phyloP scores from a whole-genome alignment of 1,140 invertebrate species.

The Ceratina calcarata region DNA sequence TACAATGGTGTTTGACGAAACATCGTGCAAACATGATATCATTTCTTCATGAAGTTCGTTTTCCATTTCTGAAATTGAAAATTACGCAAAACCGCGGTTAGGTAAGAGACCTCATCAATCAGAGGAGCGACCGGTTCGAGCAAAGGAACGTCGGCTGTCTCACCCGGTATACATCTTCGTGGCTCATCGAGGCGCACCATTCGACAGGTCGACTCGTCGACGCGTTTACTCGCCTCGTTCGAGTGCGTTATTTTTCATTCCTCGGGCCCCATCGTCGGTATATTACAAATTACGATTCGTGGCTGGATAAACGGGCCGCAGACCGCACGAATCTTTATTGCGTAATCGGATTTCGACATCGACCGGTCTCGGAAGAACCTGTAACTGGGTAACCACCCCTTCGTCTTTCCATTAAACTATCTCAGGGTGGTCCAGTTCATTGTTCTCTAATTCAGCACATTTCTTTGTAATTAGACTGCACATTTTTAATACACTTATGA shows the following conservation, averaged over 20 bases:
- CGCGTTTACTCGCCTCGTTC: constrained; percentile 7
- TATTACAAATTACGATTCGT: constrained; percentile 22
- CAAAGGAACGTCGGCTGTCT: neutral
- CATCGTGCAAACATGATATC: too few species aligned
- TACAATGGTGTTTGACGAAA: too few species aligned
- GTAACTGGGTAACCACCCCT: constrained; percentile 10
- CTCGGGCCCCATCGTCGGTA: neutral
- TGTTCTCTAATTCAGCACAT: too few species aligned
- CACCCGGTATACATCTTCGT: constrained; percentile 19
- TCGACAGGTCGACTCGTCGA: constrained; percentile 23
- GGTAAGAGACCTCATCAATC: constrained; percentile 6
- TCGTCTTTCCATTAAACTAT: neutral
- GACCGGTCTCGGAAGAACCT: constrained; percentile 20
- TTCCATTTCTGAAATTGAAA: constrained; percentile 5
- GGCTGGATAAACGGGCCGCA: constrained; percentile 15
- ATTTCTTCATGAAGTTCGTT: too few species aligned
- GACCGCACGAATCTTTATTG: constrained; percentile 12
- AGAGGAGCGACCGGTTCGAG: neutral
- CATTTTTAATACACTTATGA: too few species aligned
- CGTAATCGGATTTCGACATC: constrained; percentile 41
- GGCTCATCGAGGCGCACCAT: constrained; percentile 1
- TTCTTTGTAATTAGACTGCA: too few species aligned
- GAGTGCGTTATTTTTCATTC: constrained; percentile 25
- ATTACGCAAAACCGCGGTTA: constrained; percentile 12
- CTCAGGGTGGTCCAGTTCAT: neutral